Evolutionary conservation across 2,888 invertebrate genomes (phyloP).

Genomic region (Ectemnius continuus): DNA sequence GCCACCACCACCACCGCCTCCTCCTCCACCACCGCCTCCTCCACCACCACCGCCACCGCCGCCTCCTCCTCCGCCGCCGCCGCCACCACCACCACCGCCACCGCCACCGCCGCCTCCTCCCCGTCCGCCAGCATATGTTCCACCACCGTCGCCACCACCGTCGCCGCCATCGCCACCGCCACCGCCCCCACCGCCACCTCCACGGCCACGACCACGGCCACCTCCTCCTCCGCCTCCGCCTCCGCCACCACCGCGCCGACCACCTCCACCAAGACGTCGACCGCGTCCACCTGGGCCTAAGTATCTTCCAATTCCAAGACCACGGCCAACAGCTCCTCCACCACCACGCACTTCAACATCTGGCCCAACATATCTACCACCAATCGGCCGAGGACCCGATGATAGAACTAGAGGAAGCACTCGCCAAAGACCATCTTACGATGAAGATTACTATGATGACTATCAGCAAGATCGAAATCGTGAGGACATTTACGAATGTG

Average conservation of each 20-base stretch:
- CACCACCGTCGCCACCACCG: constrained; percentile 27
- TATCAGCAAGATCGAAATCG: no score
- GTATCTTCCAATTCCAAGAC: background rate
- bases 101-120: background rate
- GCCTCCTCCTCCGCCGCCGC: constrained; percentile 1
- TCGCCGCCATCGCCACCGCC: constrained; percentile 30
- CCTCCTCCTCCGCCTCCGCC: constrained; percentile 7
- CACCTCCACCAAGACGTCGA: constrained; percentile 28
- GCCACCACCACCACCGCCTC: background rate
- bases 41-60: background rate
- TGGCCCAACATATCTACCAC: constrained; percentile 57
- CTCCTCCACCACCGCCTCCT: constrained; percentile 20
- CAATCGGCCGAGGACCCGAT: constrained; percentile 21
- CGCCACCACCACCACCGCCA: background rate
- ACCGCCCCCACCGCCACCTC: constrained; percentile 19
- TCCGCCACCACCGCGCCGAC: constrained; percentile 22
- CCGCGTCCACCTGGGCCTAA: constrained; percentile 14
- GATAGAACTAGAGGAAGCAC: background rate
- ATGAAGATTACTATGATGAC: no score
- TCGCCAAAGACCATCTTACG: background rate
- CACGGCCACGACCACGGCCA: constrained; percentile 11
- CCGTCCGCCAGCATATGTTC: constrained; percentile 14
- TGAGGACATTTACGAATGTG: no score
- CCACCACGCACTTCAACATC: constrained; percentile 36
- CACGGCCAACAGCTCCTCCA: constrained; percentile 23